A percentile compares a stretch with the other conserved stretches of the same genome.
Conservation (phyloP, 1,140 invertebrate genomes). For the Drosophila virilis region DNA sequence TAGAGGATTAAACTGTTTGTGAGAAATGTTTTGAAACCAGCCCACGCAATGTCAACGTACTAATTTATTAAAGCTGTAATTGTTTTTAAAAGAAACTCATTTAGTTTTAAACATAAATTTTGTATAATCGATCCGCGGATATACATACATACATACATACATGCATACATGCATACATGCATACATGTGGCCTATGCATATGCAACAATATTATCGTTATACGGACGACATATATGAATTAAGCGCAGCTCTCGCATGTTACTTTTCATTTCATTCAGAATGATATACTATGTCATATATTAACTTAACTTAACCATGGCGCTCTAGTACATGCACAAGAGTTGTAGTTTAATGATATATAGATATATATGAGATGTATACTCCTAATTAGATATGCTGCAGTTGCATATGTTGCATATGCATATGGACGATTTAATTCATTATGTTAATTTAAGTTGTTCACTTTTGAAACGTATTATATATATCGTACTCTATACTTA, state of each 20-base stretch:
- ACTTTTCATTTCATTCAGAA: not conserved
- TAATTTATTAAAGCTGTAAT: constrained; percentile 43
- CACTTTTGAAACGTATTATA: constrained; percentile 76
- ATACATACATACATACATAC: not conserved
- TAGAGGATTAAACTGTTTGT: constrained; percentile 19
- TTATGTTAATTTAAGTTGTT: constrained; percentile 66
- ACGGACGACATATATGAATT: not conserved
- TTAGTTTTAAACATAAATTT: constrained; percentile 35
- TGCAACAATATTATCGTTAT: constrained; percentile 15
- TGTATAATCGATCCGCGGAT: constrained; percentile 28
- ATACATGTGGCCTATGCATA: constrained; percentile 12
- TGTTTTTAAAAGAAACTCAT: constrained; percentile 42
- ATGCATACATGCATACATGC: constrained; percentile 1
- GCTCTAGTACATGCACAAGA: constrained; percentile 15
- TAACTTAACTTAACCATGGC: constrained; percentile 22
- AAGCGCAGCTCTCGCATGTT: not conserved
- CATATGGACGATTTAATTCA: constrained; percentile 41
- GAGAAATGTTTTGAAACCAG: constrained; percentile 42
- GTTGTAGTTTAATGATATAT: not conserved
- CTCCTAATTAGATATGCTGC: constrained; percentile 21
- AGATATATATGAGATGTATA: constrained; percentile 2
- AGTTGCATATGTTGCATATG: constrained; percentile 42
- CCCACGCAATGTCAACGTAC: constrained; percentile 48
- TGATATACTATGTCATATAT: constrained; percentile 11
- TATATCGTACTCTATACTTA: constrained; percentile 68